Evolutionary conservation across 1,140 invertebrate species (phyloP).

Genomic region (Hypothenemus hampei): DNA sequence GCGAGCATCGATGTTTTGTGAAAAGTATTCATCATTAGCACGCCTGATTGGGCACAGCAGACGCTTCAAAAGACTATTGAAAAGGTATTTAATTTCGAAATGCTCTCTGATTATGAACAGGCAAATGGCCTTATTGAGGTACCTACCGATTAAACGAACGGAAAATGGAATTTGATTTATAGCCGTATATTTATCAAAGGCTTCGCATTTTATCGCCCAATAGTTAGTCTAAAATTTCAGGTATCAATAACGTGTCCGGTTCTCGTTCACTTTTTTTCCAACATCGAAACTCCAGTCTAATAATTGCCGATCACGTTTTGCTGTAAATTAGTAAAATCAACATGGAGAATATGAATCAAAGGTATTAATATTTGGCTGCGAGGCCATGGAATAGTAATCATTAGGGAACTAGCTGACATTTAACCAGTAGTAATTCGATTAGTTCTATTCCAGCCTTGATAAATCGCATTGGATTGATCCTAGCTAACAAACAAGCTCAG

Average conservation of each 20-base stretch:
- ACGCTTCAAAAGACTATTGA: neutral
- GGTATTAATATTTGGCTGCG: constrained; percentile 22
- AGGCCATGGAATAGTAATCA: constrained; percentile 25
- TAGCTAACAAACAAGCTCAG: constrained; percentile 14
- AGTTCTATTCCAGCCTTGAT: constrained; percentile 23
- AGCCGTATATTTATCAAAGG: neutral
- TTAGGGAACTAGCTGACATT: constrained; percentile 21
- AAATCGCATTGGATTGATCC: constrained; percentile 27
- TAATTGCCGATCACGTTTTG: constrained; percentile 8
- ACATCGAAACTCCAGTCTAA: neutral
- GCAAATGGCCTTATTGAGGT: neutral
- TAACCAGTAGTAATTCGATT: constrained; percentile 28
- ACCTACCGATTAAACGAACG: neutral
- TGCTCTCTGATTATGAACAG: neutral
- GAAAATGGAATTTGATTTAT: neutral
- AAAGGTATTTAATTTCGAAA: neutral
- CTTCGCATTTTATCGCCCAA: neutral
- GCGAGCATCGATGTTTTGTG: too few species aligned
- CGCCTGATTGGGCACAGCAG: neutral
- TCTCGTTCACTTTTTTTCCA: too few species aligned
- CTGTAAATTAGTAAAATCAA: constrained; percentile 10
- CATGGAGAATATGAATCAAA: constrained; percentile 17
- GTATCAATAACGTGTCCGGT: too few species aligned
- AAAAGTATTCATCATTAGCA: neutral
- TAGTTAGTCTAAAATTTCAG: too few species aligned